Conservation (phyloP, 2,797 vertebrate genomes). For the Gallirallus australis region DNA sequence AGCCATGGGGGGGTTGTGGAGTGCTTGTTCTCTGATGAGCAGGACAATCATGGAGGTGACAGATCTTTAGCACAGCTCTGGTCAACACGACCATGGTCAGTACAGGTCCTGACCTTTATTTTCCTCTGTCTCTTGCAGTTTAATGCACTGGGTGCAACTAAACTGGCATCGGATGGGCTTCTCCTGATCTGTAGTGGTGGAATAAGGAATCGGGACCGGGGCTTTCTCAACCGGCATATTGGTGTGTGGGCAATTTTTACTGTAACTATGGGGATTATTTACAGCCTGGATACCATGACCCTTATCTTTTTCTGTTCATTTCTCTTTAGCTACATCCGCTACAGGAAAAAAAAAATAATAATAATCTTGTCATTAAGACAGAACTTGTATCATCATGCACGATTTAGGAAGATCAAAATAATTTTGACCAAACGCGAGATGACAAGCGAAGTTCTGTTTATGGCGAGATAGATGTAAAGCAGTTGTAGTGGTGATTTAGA, state of each 20-base stretch:
- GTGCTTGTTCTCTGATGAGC: neutral
- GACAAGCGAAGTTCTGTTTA: constrained; percentile 67
- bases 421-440: neutral
- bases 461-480: constrained; percentile 66
- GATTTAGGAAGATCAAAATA: constrained; percentile 62
- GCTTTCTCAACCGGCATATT: constrained; percentile 19
- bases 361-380: constrained; percentile 8
- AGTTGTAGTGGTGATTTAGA: constrained; percentile 74
- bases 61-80: neutral
- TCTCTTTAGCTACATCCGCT: constrained; percentile 36
- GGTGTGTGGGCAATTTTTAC: constrained; percentile 49
- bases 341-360: neutral
- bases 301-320: constrained; percentile 46
- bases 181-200: neutral
- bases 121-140: neutral
- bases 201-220: neutral
- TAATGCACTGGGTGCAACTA: neutral
- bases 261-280: constrained; percentile 55
- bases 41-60: fast-evolving
- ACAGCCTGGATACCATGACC: constrained; percentile 18
- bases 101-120: neutral
- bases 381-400: neutral
- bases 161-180: neutral
- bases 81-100: neutral
- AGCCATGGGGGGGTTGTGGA: neutral